Percentiles rank a stretch among this genome's conserved stretches.
Conservation (phyloP, 2,113 vertebrate species). For the Tenrec ecaudatus region DNA sequence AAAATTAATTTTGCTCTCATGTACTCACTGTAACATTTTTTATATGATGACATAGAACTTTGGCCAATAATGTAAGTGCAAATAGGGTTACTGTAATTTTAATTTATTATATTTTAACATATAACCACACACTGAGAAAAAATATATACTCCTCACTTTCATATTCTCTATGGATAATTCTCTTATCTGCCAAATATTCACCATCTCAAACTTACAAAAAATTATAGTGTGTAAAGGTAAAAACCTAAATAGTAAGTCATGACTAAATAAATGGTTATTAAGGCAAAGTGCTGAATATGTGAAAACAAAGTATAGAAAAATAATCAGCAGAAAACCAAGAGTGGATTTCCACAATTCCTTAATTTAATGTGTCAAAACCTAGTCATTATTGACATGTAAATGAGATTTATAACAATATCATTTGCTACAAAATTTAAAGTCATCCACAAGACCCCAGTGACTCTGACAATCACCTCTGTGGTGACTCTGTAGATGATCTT, state of each 20-base stretch:
- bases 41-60: not conserved
- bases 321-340: not conserved
- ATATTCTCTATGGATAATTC: not conserved
- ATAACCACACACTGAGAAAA: not conserved
- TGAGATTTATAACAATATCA: not conserved
- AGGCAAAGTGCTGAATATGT: not conserved
- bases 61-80: not conserved
- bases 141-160: not conserved
- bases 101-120: not conserved
- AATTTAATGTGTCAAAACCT: not conserved
- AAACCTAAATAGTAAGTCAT: not conserved
- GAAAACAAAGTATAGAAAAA: not conserved
- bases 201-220: not conserved
- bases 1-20: not conserved
- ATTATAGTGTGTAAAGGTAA: not conserved
- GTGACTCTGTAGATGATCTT: not conserved
- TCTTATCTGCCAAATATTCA: not conserved
- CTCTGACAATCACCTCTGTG: not conserved
- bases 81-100: not conserved
- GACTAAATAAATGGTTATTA: not conserved
- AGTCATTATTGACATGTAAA: not conserved
- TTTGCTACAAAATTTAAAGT: not conserved
- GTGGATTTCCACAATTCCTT: not conserved
- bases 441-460: not conserved
- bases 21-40: constrained; percentile 24